phyloP scores from a whole-genome alignment of 2,888 invertebrate species.

The Oscheius sp. region DNA sequence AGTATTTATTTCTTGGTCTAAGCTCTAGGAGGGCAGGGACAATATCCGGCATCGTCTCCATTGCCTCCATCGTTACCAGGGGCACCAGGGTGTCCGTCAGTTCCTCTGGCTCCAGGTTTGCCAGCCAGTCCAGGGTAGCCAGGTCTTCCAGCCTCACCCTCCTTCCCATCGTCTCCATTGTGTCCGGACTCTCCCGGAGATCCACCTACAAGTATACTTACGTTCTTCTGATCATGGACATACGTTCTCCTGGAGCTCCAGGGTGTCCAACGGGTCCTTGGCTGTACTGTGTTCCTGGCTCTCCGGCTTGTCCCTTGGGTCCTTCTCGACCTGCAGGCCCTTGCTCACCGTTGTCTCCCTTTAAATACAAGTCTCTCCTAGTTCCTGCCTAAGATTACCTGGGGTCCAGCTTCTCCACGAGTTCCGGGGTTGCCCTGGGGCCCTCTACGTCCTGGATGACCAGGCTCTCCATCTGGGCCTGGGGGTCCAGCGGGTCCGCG shows the following conservation, averaged over 20 bases:
- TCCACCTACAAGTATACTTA: slow-evolving; percentile 38
- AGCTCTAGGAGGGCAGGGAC: slow-evolving; percentile 14
- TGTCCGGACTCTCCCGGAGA: slow-evolving; percentile 45
- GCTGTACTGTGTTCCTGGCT: slow-evolving; percentile 48
- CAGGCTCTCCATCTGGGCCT: slow-evolving; percentile 59
- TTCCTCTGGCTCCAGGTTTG: slow-evolving; percentile 51
- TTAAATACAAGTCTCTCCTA: no score
- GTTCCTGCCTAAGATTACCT: neutral
- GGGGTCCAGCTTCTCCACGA: slow-evolving; percentile 58
- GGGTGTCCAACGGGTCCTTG: slow-evolving; percentile 47
- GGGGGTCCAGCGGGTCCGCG: slow-evolving; percentile 61
- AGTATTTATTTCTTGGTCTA: neutral
- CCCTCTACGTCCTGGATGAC: slow-evolving; percentile 57
- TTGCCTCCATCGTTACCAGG: slow-evolving; percentile 46
- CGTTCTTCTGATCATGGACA: slow-evolving; percentile 34
- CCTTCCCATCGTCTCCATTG: slow-evolving; percentile 44
- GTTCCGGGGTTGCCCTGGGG: slow-evolving; percentile 60
- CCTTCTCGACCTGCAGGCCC: slow-evolving; percentile 58
- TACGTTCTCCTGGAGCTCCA: slow-evolving; percentile 47
- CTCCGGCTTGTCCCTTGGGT: slow-evolving; percentile 57
- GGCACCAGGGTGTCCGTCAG: slow-evolving; percentile 46
- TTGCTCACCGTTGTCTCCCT: slow-evolving; percentile 50
- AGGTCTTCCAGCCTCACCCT: slow-evolving; percentile 45
- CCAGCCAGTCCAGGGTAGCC: slow-evolving; percentile 48
- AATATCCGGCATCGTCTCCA: slow-evolving; percentile 41